Evolutionary conservation across 2,113 vertebrate genomes (phyloP), one percentile per base, ranked within the genome.

Genomic region (Lepus americanus): DNA sequence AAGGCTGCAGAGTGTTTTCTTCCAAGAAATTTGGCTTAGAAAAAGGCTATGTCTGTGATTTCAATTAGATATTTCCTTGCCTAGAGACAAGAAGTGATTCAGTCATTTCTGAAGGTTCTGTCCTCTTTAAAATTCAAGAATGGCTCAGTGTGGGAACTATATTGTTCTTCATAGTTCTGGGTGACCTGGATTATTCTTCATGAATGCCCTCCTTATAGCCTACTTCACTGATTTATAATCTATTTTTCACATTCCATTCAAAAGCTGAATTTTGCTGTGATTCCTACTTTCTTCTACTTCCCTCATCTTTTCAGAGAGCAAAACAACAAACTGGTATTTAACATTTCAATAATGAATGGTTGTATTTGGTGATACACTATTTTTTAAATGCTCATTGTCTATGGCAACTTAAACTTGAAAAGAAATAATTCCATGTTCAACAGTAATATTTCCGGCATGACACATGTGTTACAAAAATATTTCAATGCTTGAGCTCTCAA

Each of bases 321-420:
- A 31, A 83, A 79, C 17, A 67, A 33, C 33, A 5, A 55, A 49
- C 14, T 81, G 23, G 27, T 66, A 77, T 80, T 81, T 94, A 84
- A 85, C 12, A 76, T 55, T 79, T 79, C 67, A 76, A 23, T 55
- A 55, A 74, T 74, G 39, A 77, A 70, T 79, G n/a, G 9, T 39
- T 64, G 61, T 92, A 78, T 92, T 74, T 76, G 77, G 36, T 55
- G 33, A 92, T 81, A 76, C 4, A 11, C 17, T 72, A 36, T 49
- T 44, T 74, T 49, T 74, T 74, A 74, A 74, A 39, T 27, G 31
- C 51, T 84, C 82, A 92, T 55, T 53, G 33, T 59, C 80, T 91
- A 69, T 83, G 77, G 86, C 31, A 96, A 92, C 72, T 89, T 95
- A 61, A 87, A 83, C 44, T 95, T 88, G 55, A 95, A 95, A 94